A percentile compares a stretch with the other conserved stretches of the same genome.
Evolutionary conservation across 2,888 invertebrate species (phyloP).

Genomic region (Caenorhabditis zanzibari): DNA sequence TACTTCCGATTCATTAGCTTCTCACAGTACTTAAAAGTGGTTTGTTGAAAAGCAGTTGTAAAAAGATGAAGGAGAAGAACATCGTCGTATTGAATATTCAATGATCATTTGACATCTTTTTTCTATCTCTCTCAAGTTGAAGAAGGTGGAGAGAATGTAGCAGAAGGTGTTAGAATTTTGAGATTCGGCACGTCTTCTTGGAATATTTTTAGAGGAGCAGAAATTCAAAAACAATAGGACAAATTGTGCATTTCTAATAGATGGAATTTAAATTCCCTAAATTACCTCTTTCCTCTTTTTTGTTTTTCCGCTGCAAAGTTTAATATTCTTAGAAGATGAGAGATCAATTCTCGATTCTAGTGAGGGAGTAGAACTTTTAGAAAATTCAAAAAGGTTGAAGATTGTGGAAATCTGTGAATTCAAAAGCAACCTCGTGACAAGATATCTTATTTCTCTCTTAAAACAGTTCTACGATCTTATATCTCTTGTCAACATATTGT

Average conservation of each 20-base stretch:
- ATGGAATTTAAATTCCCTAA: background rate
- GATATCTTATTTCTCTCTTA: background rate
- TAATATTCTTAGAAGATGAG: constrained; percentile 8
- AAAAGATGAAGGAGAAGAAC: constrained; percentile 34
- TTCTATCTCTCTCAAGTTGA: constrained; percentile 15
- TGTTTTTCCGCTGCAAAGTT: constrained; percentile 12
- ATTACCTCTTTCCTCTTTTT: constrained; percentile 1
- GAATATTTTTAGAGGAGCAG: background rate
- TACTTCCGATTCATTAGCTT: background rate
- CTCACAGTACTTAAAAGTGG: constrained; percentile 28
- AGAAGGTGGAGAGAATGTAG: constrained; percentile 1
- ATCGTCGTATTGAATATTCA: constrained; percentile 55
- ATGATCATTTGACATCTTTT: constrained; percentile 50
- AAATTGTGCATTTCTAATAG: background rate
- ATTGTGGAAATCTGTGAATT: background rate
- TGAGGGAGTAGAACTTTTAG: constrained; percentile 2
- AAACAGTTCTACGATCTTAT: background rate
- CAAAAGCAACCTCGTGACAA: background rate
- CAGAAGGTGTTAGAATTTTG: constrained; percentile 33
- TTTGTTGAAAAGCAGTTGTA: background rate
- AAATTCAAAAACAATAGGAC: background rate
- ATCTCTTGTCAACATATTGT: constrained; percentile 27
- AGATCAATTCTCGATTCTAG: background rate
- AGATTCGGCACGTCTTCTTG: constrained; percentile 37
- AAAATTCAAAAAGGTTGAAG: constrained; percentile 19